Base-by-base conservation (phyloP, 2,888 invertebrate species). In the Adelognathus sp. region DNA sequence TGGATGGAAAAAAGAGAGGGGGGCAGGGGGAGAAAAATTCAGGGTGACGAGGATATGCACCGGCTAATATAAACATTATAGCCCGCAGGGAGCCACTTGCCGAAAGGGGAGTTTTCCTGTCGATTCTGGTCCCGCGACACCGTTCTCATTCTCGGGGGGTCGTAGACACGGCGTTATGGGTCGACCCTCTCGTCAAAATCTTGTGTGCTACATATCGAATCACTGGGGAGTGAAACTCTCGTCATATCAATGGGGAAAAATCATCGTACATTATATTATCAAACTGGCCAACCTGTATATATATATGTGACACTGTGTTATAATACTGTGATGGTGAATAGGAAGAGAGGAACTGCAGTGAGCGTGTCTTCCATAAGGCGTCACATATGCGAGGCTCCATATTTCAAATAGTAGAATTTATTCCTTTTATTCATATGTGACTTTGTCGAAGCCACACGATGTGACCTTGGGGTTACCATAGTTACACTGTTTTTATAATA, bases 41-140 rank as follows among this genome's bases (percentile, higher is more conserved):
- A 27, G 36, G 71, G 58, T 27, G 74, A 69, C 61, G 69, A 60
- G 64, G 79, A 76, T 82, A 84, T 87, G 84, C 85, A 87, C 86
- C 84, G 80, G 86, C 87, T 88, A 89, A 90, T 89, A 89, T 87
- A 90, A 90, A 90, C 87, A 89, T 89, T 87, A 88, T 84, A 86
- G 76, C 80, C 87, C 84, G 39, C 76, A 79, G 87, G 87, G 88
- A 86, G 75, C 77, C 63, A 84, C 82, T 82, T 79, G 81, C 81
- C 81, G 71, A 83, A 54, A 78, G 86, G 86, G 86, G 85, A 71
- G 82, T 80, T 81, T 83, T 82, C 75, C 75, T 72, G 72, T 81
- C 73, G 70, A 67, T 73, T 39, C 46, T 60, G n/a, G n/a, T n/a
- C n/a, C n/a, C n/a, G n/a, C n/a, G n/a, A 24, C 50, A 29, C 31